These are phyloP conservation scores for Vicugna pacos DNA, from an alignment of 2,113 vertebrate genomes.

Conservation along the genomic window DNA sequence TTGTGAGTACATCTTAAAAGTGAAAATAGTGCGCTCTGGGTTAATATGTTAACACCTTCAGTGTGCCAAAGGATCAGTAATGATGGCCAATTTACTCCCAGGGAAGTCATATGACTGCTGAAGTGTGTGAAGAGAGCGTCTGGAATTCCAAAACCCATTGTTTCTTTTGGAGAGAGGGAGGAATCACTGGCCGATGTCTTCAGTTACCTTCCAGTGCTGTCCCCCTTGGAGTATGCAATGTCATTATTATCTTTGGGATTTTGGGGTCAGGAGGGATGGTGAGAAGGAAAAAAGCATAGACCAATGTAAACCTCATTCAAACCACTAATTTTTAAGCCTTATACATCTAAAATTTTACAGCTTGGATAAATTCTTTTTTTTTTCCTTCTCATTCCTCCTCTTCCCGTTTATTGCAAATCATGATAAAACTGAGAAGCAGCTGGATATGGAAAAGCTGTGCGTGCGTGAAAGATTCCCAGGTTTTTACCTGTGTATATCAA, in stretches of 20 bases:
- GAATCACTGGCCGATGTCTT: background rate
- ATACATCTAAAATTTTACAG: conserved; percentile 27
- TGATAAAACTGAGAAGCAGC: background rate
- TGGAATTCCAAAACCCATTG: conserved; percentile 28
- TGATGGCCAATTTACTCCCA: background rate
- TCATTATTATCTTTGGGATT: background rate
- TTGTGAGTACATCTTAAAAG: background rate
- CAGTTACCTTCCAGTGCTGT: background rate
- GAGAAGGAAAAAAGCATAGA: background rate
- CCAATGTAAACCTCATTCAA: conserved; percentile 20
- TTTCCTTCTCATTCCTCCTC: too few species aligned
- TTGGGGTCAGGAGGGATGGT: background rate
- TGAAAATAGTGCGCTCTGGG: background rate
- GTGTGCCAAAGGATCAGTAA: background rate
- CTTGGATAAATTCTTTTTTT: background rate
- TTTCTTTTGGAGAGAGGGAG: conserved; percentile 50
- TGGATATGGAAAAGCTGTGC: background rate
- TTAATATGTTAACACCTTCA: background rate
- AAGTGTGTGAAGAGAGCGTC: background rate
- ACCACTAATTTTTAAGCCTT: conserved; percentile 21
- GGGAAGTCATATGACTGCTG: background rate
- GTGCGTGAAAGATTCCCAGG: background rate
- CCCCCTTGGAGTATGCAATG: background rate
- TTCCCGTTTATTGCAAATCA: background rate
- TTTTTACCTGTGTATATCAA: background rate